Conservation (phyloP, 1,140 invertebrate genomes). For the Drosophila grimshawi region DNA sequence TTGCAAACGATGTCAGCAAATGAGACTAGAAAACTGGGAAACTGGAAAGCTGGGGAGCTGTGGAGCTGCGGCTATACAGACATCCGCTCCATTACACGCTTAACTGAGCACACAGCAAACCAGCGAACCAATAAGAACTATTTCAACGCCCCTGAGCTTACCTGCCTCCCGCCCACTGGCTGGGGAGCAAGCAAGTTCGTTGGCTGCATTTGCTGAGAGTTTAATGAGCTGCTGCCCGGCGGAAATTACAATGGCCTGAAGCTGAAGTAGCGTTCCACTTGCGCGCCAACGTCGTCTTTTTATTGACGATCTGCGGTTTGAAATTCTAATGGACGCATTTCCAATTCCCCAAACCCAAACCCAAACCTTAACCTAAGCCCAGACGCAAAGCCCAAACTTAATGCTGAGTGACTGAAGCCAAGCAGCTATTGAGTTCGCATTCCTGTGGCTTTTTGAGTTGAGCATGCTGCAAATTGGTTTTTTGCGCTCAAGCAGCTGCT, state of each 20-base stretch:
- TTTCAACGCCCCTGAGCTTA: not conserved
- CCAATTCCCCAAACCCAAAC: slow-evolving; percentile 17
- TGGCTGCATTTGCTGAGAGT: slow-evolving; percentile 50
- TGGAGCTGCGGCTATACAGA: slow-evolving; percentile 30
- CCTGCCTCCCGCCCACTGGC: not conserved
- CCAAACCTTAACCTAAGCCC: not conserved
- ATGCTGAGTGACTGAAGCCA: not conserved
- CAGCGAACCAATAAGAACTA: slow-evolving; percentile 69
- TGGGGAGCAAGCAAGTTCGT: slow-evolving; percentile 29
- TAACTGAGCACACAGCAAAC: slow-evolving; percentile 62
- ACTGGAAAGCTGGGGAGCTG: not conserved
- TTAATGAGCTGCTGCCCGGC: slow-evolving; percentile 67
- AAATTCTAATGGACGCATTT: slow-evolving; percentile 59
- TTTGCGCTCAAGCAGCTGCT: slow-evolving; percentile 3
- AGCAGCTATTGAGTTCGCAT: slow-evolving; percentile 37
- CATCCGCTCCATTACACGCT: slow-evolving; percentile 78
- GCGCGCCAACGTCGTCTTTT: slow-evolving; percentile 18
- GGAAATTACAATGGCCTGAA: slow-evolving; percentile 45
- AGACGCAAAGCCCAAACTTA: not conserved
- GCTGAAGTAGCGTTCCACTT: slow-evolving; percentile 20
- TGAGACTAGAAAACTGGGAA: not conserved
- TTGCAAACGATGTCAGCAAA: slow-evolving; percentile 12
- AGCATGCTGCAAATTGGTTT: slow-evolving; percentile 70
- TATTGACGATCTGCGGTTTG: slow-evolving; percentile 66
- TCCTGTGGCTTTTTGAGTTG: slow-evolving; percentile 60